Percentiles rank a stretch among this genome's conserved stretches.
Conservation (phyloP, 2,797 vertebrate genomes). For the Vireo griseus region DNA sequence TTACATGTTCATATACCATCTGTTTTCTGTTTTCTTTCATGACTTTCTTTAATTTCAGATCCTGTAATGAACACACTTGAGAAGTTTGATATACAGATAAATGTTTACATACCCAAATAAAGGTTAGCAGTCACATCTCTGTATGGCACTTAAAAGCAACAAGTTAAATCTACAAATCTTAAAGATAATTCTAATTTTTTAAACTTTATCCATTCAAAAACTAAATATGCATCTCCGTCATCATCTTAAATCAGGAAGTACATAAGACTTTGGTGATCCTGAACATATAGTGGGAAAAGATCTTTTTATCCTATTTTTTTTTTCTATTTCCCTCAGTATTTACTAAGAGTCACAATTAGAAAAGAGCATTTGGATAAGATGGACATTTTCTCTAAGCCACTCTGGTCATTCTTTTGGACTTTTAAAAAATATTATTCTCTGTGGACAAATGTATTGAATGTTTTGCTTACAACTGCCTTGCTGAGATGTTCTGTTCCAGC, state of each 20-base stretch:
- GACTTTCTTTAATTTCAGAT: constrained; percentile 27
- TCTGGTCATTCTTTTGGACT: neutral
- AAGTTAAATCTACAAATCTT: neutral
- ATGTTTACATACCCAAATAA: constrained; percentile 30
- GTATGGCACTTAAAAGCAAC: neutral
- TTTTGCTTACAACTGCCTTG: neutral
- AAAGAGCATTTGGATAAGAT: neutral
- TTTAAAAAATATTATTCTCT: neutral
- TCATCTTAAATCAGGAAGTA: neutral
- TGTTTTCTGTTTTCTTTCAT: constrained; percentile 51
- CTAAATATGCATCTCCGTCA: neutral
- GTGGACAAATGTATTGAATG: neutral
- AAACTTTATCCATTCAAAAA: neutral
- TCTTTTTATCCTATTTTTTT: fast-evolving
- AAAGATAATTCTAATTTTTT: neutral
- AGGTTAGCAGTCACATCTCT: constrained; percentile 2
- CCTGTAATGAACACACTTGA: neutral
- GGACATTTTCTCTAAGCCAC: neutral
- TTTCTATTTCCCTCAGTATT: neutral
- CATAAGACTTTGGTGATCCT: neutral
- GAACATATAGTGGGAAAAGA: neutral
- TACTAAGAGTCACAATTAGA: neutral
- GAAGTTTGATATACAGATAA: neutral
- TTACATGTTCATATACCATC: constrained; percentile 44
- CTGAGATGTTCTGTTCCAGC: neutral